Conservation (phyloP, 2,113 vertebrate species). For the Gambusia affinis region DNA sequence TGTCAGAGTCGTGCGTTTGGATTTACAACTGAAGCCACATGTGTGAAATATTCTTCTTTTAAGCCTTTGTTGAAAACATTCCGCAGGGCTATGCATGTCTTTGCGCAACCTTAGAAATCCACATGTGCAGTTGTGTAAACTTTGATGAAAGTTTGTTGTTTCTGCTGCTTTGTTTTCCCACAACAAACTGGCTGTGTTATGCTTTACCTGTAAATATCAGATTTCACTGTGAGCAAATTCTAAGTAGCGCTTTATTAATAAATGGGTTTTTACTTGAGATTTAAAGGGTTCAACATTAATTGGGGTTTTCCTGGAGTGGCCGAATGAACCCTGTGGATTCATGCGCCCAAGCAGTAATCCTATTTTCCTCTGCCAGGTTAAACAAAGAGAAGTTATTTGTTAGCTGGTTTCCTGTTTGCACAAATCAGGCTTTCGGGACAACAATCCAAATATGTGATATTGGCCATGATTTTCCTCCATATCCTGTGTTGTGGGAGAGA, state of each 20-base stretch:
- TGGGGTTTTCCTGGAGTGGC: not conserved
- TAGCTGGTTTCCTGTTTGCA: not conserved
- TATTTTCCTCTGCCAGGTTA: not conserved
- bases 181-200: too few relatives aligned
- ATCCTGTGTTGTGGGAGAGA: not conserved
- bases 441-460: conserved; percentile 26
- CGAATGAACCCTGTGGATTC: not conserved
- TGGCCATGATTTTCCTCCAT: conserved; percentile 4
- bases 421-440: conserved; percentile 11
- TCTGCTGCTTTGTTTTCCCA: not conserved
- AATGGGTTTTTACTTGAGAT: not conserved
- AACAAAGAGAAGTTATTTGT: conserved; percentile 10
- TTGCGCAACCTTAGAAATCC: not conserved
- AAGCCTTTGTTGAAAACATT: not conserved
- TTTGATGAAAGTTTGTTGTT: not conserved
- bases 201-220: too few relatives aligned
- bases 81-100: not conserved
- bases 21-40: not conserved
- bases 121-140: not conserved
- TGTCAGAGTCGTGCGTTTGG: not conserved
- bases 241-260: too few relatives aligned
- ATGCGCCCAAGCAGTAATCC: not conserved
- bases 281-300: not conserved
- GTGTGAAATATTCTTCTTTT: not conserved
- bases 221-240: too few relatives aligned